Percentiles rank a stretch among this genome's conserved stretches.
phyloP scores from a whole-genome alignment of 1,140 invertebrate species.

The Drosophila kohkoa region DNA sequence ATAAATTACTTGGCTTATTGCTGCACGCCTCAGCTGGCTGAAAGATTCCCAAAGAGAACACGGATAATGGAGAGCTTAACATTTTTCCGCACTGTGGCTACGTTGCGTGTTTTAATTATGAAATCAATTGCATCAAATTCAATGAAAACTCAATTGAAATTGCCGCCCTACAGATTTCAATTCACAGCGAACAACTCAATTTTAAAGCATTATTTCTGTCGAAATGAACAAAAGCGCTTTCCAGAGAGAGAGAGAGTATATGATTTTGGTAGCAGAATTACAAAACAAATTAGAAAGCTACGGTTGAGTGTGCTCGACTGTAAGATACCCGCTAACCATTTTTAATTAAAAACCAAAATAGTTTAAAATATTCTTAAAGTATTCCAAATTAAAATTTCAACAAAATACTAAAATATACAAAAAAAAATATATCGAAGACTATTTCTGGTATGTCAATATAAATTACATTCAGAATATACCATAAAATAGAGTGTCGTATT shows the following conservation, averaged over 20 bases:
- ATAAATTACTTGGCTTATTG: conserved; percentile 73
- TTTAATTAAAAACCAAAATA: no score
- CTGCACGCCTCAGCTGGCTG: conserved; percentile 1
- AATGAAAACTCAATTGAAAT: conserved; percentile 53
- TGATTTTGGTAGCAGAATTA: conserved; percentile 12
- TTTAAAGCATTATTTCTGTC: conserved; percentile 30
- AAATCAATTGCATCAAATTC: conserved; percentile 71
- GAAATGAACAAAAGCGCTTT: conserved; percentile 4
- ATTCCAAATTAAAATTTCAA: no score
- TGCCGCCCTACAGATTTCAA: background rate
- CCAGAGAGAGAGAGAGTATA: conserved; percentile 7
- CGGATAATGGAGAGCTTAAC: conserved; percentile 63
- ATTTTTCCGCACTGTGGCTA: conserved; percentile 35
- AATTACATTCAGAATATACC: no score
- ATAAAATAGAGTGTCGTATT: no score
- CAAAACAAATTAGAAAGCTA: no score
- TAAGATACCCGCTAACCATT: no score
- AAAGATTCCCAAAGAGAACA: conserved; percentile 4
- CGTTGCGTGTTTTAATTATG: conserved; percentile 46
- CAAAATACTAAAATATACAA: no score
- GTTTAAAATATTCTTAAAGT: no score
- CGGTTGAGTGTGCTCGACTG: no score
- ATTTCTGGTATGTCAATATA: no score
- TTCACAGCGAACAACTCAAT: background rate
- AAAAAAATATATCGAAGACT: no score